Base-by-base conservation (phyloP, 1,140 invertebrate species). In the Dysdera silvatica region DNA sequence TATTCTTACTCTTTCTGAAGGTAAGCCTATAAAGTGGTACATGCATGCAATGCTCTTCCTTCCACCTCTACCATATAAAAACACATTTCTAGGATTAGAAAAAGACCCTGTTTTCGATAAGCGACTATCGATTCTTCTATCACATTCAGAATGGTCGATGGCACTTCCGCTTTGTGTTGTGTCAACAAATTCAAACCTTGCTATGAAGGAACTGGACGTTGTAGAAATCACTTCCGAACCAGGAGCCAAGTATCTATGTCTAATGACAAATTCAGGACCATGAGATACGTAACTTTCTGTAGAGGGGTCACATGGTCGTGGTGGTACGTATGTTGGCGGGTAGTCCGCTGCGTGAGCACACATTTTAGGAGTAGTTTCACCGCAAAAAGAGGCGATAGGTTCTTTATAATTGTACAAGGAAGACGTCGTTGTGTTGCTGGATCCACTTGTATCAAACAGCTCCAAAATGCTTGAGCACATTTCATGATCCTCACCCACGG, bases 181-280 rank as follows among this genome's bases (percentile, higher is more conserved):
- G 35, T 70, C 67, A 2, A 70, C 47, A 33, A 70, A 70, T 45
- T 70, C 69, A 28, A 62, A 70, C 10, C 59, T 41, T 14, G 67
- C 67, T 2, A 49, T 54, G 56, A 70, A 70, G 14, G 63, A 48
- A 18, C 58, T 64, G 10, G 61, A 52, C 6, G 49, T 49, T 33
- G 55, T 66, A 32, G 47, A 58, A 4, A 64, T 35, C 12, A 57
- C 20, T 31, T 57, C 54, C 14, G 47, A 57, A 23, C 47, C 47
- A n/a, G 52, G 52, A 2, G 55, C 53, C 4, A 58, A 26, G n/a
- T 57, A 64, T 4, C 54, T 32, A 24, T 63, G 61, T 4, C 61
- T 32, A 47, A 70, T 69, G 5, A 62, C 26, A 41, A 70, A 33
- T 40, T 67, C 55, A 1, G 69, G 52, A 10, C 67, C 65, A 4